Evolutionary conservation across 2,888 invertebrate species (phyloP).

Genomic region (Eurois occulta): DNA sequence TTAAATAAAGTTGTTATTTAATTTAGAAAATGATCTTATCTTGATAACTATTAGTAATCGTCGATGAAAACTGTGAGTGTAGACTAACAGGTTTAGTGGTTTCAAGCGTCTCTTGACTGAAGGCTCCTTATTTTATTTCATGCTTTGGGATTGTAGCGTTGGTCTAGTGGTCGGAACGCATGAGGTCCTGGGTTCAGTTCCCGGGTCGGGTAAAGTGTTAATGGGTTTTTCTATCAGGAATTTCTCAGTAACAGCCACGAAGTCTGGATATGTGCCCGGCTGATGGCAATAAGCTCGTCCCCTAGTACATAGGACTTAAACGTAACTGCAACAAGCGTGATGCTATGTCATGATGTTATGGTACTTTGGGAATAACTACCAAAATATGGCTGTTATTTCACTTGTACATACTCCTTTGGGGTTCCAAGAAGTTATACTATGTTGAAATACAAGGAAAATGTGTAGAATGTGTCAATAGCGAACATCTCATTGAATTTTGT

Average conservation of each 20-base stretch:
- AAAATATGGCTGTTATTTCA: not conserved
- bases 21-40: slow-evolving; percentile 4
- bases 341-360: not conserved
- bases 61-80: not conserved
- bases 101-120: not conserved
- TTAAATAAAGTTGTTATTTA: slow-evolving; percentile 5
- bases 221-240: not conserved
- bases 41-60: not conserved
- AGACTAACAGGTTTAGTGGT: not conserved
- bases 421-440: not conserved
- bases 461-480: slow-evolving; percentile 20
- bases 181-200: not conserved
- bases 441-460: slow-evolving; percentile 28
- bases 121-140: not conserved
- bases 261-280: not conserved
- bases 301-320: not conserved
- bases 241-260: not conserved
- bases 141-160: not conserved
- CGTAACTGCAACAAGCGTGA: not conserved
- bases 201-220: not conserved
- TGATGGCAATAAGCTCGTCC: not conserved
- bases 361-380: not conserved
- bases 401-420: not conserved
- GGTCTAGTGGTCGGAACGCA: not conserved
- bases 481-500: slow-evolving; percentile 29